Evolutionary conservation across 2,888 invertebrate species (phyloP).

Genomic region (Drosophila mayaguana): DNA sequence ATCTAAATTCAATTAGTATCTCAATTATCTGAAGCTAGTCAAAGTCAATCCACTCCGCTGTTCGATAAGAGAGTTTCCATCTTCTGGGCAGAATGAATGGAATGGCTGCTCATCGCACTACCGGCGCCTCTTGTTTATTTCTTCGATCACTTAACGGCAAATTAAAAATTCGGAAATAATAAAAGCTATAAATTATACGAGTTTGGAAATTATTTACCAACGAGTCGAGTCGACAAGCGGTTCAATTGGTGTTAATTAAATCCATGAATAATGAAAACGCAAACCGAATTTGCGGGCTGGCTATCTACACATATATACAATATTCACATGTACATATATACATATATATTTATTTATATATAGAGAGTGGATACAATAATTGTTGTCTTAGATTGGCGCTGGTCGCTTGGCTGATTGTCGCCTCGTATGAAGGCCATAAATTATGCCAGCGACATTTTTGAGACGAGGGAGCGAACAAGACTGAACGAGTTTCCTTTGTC

Average conservation of each 20-base stretch:
- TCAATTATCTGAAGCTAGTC: background rate
- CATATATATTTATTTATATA: constrained; percentile 1
- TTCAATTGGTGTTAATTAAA: constrained; percentile 86
- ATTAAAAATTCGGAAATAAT: constrained; percentile 61
- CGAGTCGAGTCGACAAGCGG: constrained; percentile 83
- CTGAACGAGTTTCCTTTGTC: constrained; percentile 59
- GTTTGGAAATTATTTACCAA: constrained; percentile 69
- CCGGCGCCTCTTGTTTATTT: constrained; percentile 34
- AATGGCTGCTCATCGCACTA: constrained; percentile 13
- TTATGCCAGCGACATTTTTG: constrained; percentile 79
- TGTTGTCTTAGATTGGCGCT: constrained; percentile 64
- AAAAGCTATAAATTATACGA: constrained; percentile 70
- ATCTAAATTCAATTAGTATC: background rate
- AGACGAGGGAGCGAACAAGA: constrained; percentile 64
- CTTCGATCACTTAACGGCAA: constrained; percentile 67
- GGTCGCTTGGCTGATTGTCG: constrained; percentile 61
- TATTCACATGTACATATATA: background rate
- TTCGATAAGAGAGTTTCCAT: constrained; percentile 1
- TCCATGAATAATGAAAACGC: constrained; percentile 82
- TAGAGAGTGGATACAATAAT: constrained; percentile 34
- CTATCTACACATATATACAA: background rate
- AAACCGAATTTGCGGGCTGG: constrained; percentile 63
- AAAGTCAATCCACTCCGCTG: background rate
- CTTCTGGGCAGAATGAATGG: constrained; percentile 31
- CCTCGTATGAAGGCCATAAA: constrained; percentile 82